Conservation (phyloP, 2,113 vertebrate genomes). For the Chrysemys picta region DNA sequence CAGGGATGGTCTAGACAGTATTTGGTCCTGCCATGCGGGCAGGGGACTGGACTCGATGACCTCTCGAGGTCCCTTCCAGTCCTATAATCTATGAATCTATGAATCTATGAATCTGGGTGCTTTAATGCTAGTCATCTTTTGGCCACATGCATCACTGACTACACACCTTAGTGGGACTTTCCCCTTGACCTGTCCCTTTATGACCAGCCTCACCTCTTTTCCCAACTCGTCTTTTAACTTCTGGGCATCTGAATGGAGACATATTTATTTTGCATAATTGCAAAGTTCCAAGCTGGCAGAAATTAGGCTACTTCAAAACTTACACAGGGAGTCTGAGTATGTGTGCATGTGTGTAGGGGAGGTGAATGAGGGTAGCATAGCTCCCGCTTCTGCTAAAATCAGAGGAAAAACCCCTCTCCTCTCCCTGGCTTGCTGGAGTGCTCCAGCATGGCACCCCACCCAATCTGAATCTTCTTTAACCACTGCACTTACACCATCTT, state of each 20-base stretch:
- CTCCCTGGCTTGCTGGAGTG: neutral
- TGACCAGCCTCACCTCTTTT: neutral
- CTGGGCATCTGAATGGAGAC: neutral
- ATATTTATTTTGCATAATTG: neutral
- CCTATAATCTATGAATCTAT: too few species aligned
- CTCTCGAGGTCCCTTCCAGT: too few species aligned
- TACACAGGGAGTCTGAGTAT: neutral
- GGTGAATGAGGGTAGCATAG: neutral
- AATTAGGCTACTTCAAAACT: neutral
- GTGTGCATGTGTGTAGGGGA: neutral
- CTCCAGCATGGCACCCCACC: neutral
- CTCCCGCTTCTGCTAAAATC: neutral
- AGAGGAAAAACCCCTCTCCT: neutral
- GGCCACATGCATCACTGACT: neutral
- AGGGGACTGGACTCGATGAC: too few species aligned
- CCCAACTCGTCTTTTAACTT: neutral
- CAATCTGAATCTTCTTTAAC: neutral
- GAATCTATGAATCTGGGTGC: too few species aligned
- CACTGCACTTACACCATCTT: neutral
- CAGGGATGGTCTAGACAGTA: too few species aligned
- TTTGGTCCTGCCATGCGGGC: too few species aligned
- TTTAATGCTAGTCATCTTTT: neutral
- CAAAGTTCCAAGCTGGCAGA: neutral
- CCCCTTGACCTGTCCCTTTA: neutral
- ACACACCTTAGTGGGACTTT: neutral